phyloP scores from a whole-genome alignment of 35 echinoderm and acorn worm species.

The Eucidaris tribuloides region DNA sequence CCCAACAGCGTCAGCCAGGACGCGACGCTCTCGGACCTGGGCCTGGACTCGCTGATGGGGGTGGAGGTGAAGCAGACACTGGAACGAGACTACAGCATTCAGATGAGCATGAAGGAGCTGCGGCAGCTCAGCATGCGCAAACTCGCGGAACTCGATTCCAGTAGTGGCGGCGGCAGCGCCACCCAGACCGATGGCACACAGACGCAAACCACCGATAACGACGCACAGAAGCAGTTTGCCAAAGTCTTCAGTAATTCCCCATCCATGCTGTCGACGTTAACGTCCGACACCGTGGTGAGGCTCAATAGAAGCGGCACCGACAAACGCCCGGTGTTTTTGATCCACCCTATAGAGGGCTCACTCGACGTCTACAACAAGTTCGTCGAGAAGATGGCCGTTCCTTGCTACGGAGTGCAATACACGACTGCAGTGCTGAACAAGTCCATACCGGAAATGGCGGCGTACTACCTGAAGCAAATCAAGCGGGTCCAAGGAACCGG shows the following conservation, averaged over 20 bases:
- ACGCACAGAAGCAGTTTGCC: conserved; percentile 17
- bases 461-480: conserved; percentile 40
- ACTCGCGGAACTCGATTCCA: conserved; percentile 41
- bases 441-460: conserved; percentile 50
- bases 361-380: conserved; percentile 40
- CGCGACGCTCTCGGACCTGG: conserved; percentile 69
- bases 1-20: conserved; percentile 54
- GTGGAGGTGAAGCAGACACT: conserved; percentile 90
- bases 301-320: conserved; percentile 1
- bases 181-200: neutral
- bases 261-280: neutral
- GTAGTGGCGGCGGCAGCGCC: neutral
- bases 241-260: conserved; percentile 59
- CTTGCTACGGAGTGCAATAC: conserved; percentile 72
- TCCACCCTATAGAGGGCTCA: conserved; percentile 83
- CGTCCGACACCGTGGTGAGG: conserved; percentile 7
- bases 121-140: conserved; percentile 71
- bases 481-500: neutral
- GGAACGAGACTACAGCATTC: conserved; percentile 69
- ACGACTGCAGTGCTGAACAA: conserved; percentile 36
- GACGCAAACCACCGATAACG: neutral
- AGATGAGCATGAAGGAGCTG: conserved; percentile 76
- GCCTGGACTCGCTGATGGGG: conserved; percentile 83
- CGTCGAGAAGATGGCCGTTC: conserved; percentile 22
- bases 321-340: conserved; percentile 36